These are phyloP conservation scores for Norana najaformis DNA, from an alignment of 2,888 invertebrate genomes.

Conservation along the genomic window DNA sequence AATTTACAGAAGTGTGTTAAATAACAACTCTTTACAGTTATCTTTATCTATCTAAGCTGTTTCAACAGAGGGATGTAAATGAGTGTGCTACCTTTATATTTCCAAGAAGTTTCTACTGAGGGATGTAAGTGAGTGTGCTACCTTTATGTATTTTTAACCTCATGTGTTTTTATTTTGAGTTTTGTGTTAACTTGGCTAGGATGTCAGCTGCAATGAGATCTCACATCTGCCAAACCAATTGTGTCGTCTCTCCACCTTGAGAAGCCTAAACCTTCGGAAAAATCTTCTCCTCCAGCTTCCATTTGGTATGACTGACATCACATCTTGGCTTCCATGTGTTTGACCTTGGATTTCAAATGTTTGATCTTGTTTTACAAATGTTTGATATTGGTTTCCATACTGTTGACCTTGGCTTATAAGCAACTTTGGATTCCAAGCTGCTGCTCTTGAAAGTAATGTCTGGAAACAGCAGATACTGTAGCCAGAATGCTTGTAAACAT, in stretches of 20 bases:
- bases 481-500: too few species aligned
- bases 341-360: background rate
- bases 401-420: background rate
- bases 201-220: conserved; percentile 89
- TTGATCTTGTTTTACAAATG: background rate
- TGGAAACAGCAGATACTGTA: too few species aligned
- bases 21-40: too few species aligned
- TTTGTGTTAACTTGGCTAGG: conserved; percentile 61
- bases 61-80: too few species aligned
- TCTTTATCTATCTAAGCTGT: too few species aligned
- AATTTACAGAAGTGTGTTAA: too few species aligned
- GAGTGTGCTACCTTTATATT: background rate
- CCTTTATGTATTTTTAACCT: background rate
- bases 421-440: background rate
- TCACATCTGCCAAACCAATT: conserved; percentile 84
- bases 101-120: too few species aligned
- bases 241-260: conserved; percentile 78
- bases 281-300: conserved; percentile 71
- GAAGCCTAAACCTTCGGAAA: conserved; percentile 80
- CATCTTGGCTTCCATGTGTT: background rate
- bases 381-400: background rate
- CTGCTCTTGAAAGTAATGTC: too few species aligned
- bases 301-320: conserved; percentile 26
- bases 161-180: background rate
- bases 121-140: background rate